Conservation (phyloP, 2,797 vertebrate species). For the Hydrocynus forskahlii region DNA sequence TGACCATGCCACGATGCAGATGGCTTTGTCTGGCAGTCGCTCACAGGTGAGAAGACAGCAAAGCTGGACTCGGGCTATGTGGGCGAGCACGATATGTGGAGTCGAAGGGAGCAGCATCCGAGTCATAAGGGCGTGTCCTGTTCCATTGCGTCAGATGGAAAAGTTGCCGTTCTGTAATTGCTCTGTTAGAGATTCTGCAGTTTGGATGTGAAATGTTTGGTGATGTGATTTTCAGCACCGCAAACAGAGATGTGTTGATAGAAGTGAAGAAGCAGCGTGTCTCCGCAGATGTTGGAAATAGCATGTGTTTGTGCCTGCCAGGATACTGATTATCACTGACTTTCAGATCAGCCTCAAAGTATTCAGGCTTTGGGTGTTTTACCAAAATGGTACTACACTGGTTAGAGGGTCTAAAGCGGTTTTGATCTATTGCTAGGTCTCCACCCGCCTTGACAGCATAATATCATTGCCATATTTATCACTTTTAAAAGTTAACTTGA, state of each 20-base stretch:
- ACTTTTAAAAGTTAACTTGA: too few species aligned
- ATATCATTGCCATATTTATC: too few species aligned
- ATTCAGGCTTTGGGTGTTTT: neutral
- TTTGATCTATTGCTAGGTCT: neutral
- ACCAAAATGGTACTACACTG: neutral
- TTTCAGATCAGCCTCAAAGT: neutral
- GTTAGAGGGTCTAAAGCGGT: too few species aligned
- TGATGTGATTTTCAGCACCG: neutral
- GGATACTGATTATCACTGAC: neutral
- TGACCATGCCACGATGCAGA: neutral
- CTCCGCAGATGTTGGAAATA: neutral
- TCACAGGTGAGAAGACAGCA: neutral
- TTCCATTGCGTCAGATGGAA: conserved; percentile 39
- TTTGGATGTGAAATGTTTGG: conserved; percentile 2
- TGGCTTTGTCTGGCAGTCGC: neutral
- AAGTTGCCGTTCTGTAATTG: conserved; percentile 33
- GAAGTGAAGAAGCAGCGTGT: neutral
- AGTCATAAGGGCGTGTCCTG: neutral
- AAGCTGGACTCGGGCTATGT: neutral
- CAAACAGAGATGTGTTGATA: conserved; percentile 21
- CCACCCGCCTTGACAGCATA: neutral
- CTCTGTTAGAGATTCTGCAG: conserved; percentile 26
- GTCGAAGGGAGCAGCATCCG: neutral
- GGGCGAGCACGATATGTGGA: neutral
- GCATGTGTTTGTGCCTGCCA: conserved; percentile 5